Percentiles rank a stretch among this genome's conserved stretches.
Conservation (phyloP, 2,888 invertebrate genomes). For the Drosophila bunnanda region DNA sequence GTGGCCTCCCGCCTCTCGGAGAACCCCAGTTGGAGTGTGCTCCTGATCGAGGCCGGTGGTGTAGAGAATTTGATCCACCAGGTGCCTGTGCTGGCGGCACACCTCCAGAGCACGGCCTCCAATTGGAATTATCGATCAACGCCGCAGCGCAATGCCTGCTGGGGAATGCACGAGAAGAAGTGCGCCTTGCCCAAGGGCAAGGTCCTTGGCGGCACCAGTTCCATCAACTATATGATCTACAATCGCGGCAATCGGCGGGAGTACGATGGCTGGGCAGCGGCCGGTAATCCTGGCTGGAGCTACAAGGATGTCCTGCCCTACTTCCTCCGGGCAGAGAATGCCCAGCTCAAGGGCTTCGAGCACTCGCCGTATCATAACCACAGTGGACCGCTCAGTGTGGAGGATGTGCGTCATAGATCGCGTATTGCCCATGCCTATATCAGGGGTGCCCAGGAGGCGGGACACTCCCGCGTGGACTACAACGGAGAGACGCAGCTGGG, state of each 20-base stretch:
- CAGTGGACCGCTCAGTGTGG: slow-evolving; percentile 87
- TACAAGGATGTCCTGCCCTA: slow-evolving; percentile 87
- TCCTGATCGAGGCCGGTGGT: slow-evolving; percentile 86
- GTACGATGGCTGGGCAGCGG: slow-evolving; percentile 89
- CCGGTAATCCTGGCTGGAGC: slow-evolving; percentile 91
- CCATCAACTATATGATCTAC: slow-evolving; percentile 89
- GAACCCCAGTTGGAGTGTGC: slow-evolving; percentile 85
- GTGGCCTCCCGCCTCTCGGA: slow-evolving; percentile 84
- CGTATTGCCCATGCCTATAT: slow-evolving; percentile 86
- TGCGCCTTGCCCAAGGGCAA: slow-evolving; percentile 86
- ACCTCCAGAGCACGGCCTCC: slow-evolving; percentile 85
- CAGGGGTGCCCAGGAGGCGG: slow-evolving; percentile 88
- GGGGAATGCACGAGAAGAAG: slow-evolving; percentile 83
- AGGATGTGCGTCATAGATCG: slow-evolving; percentile 86
- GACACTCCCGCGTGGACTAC: slow-evolving; percentile 89
- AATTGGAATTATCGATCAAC: slow-evolving; percentile 90
- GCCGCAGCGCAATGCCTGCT: slow-evolving; percentile 87
- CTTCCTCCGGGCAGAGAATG: slow-evolving; percentile 87
- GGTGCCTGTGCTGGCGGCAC: slow-evolving; percentile 81
- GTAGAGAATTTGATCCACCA: slow-evolving; percentile 83
- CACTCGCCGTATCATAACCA: slow-evolving; percentile 86
- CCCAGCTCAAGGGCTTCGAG: slow-evolving; percentile 84
- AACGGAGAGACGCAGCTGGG: slow-evolving; percentile 88
- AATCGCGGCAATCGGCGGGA: slow-evolving; percentile 90
- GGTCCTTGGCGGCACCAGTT: slow-evolving; percentile 87